Base-by-base conservation (phyloP, 2,113 vertebrate genomes). In the Cygnus buccinator region DNA sequence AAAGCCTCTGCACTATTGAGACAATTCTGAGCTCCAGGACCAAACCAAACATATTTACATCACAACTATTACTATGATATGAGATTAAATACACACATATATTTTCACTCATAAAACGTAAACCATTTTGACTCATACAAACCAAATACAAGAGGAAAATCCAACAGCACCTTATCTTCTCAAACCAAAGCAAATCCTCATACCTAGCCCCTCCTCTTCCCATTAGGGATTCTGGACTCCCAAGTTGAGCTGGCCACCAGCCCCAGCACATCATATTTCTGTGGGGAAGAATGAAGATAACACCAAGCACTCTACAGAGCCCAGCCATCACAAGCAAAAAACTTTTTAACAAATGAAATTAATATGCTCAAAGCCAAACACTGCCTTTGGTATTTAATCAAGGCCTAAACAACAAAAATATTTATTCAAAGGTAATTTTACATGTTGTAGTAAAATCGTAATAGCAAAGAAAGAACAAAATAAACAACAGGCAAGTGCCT, bases 51-150 rank as follows among this genome's bases (percentile, higher is more conserved):
- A 23, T 37, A 70, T 39, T 72, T 43, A 55, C 57, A 77, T 54
- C 41, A 81, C 37, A 92, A 80, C 50, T 79, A 10, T 54, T 84
- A 61, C 58, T 80, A 59, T 15, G 35, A 55, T 9, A 72, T 25
- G 46, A 75, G 46, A 87, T 62, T 15, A 73, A 91, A 87, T 58
- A 82, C 11, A 91, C 11, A 35, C 39, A 76, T 12, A 8, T 46
- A 58, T 46, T 50, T 70, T 77, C 48, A 31, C 87, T 76, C 59
- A 77, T 50, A 92, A 90, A 73, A 86, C 22, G n/a, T 57, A 72
- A 92, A 73, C 29, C 43, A 58, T 83, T 95, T 72, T 84, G 65
- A n/a, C 25, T 88, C 31, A 74, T 39, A 44, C 35, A 74, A 77
- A 57, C 17, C 52, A 94, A 83, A 86, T 12, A 41, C 25, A 71